Evolutionary conservation across 1,140 invertebrate genomes (phyloP).

Genomic region (Papilio glaucus): DNA sequence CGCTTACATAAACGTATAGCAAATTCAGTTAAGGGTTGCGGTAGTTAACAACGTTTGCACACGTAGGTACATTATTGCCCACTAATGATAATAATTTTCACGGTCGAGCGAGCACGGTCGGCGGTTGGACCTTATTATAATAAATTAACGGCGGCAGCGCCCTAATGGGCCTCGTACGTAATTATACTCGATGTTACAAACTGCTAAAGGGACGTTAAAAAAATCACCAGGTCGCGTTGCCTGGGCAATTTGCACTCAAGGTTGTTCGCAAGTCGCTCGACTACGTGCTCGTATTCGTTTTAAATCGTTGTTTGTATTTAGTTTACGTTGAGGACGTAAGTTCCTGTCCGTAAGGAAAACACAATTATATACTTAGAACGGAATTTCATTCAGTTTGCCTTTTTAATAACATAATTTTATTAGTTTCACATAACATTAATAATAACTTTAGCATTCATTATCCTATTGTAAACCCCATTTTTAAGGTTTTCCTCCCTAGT

Average conservation of each 20-base stretch:
- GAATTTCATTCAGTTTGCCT: too few relatives aligned
- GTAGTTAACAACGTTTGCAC: conserved; percentile 49
- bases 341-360: too few relatives aligned
- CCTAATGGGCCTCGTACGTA: conserved; percentile 71
- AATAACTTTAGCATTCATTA: too few relatives aligned
- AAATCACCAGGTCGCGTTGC: conserved; percentile 53
- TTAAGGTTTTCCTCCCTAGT: too few relatives aligned
- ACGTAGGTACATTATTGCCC: conserved; percentile 62
- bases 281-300: conserved; percentile 22
- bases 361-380: too few relatives aligned
- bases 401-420: too few relatives aligned
- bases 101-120: conserved; percentile 69
- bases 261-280: conserved; percentile 46
- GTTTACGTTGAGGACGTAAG: background rate
- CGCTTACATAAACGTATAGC: conserved; percentile 1
- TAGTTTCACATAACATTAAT: too few relatives aligned
- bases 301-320: background rate
- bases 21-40: conserved; percentile 50
- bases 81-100: conserved; percentile 80
- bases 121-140: conserved; percentile 79
- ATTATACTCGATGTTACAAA: conserved; percentile 71
- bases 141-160: conserved; percentile 72
- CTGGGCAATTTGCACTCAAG: conserved; percentile 53
- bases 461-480: too few relatives aligned
- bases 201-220: conserved; percentile 62